Percentiles rank a stretch among this genome's conserved stretches.
Evolutionary conservation across 2,888 invertebrate genomes (phyloP).

Genomic region (Netelia melanura): DNA sequence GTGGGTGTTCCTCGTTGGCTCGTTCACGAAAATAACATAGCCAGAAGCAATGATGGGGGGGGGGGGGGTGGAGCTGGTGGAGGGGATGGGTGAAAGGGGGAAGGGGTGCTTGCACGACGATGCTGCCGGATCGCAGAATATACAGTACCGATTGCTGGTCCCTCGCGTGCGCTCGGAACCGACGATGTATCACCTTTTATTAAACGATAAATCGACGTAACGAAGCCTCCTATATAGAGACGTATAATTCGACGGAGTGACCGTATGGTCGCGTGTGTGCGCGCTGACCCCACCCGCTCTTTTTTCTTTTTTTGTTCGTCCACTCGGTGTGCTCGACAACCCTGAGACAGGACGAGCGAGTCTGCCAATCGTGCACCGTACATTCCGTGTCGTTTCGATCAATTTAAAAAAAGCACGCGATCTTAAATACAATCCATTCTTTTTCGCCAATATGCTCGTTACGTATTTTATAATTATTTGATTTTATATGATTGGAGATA

Average conservation of each 20-base stretch:
- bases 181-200: conserved; percentile 80
- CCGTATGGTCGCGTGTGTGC: conserved; percentile 39
- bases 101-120: conserved; percentile 30
- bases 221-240: conserved; percentile 75
- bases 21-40: conserved; percentile 56
- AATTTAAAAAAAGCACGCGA: not conserved
- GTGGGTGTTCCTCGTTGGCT: conserved; percentile 45
- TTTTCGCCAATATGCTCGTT: too few relatives aligned
- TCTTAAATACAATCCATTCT: too few relatives aligned
- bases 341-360: conserved; percentile 22
- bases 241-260: conserved; percentile 62
- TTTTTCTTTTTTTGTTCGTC: conserved; percentile 33
- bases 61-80: conserved; percentile 20
- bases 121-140: conserved; percentile 25
- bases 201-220: conserved; percentile 81
- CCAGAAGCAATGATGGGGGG: conserved; percentile 28
- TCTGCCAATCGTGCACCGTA: not conserved
- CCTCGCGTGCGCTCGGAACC: conserved; percentile 29
- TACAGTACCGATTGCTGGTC: conserved; percentile 47
- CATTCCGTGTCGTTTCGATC: not conserved
- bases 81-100: not conserved
- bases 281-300: conserved; percentile 17
- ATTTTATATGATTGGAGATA: too few relatives aligned
- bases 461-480: too few relatives aligned
- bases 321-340: conserved; percentile 33